Percentiles rank a stretch among this genome's conserved stretches.
Evolutionary conservation across 2,113 vertebrate genomes (phyloP).

Genomic region (Phoxinus phoxinus): DNA sequence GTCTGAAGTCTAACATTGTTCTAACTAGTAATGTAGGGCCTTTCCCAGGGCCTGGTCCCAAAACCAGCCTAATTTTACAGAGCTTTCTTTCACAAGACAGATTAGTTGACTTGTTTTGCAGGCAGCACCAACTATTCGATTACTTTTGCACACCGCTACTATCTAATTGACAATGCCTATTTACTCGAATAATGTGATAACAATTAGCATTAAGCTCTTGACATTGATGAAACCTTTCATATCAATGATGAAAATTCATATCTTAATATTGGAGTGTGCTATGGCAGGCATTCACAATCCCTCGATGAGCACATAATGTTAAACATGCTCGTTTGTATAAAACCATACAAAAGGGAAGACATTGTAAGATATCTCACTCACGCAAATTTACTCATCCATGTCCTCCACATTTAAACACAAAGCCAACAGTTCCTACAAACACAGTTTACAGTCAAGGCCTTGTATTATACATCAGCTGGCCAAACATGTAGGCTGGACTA

Average conservation of each 20-base stretch:
- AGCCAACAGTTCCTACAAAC: background rate
- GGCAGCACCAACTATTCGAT: background rate
- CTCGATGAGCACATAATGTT: background rate
- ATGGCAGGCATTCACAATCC: background rate
- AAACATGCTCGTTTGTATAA: background rate
- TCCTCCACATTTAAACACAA: conserved; percentile 28
- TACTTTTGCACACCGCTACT: background rate
- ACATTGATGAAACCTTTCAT: background rate
- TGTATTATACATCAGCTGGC: background rate
- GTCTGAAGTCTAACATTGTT: background rate
- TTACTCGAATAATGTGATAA: background rate
- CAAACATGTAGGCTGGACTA: background rate
- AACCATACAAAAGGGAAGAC: background rate
- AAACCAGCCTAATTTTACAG: background rate
- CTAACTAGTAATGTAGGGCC: background rate
- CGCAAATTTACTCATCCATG: background rate
- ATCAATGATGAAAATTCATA: background rate
- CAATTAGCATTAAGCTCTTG: background rate
- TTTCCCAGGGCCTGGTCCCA: too few relatives aligned
- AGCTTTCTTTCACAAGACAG: background rate
- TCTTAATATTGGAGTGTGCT: background rate
- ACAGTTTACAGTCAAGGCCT: background rate
- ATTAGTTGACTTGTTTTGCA: background rate
- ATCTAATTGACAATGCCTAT: background rate
- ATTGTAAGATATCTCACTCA: background rate